Conservation (phyloP, 1,140 invertebrate genomes). For the Meloidogyne exigua region DNA sequence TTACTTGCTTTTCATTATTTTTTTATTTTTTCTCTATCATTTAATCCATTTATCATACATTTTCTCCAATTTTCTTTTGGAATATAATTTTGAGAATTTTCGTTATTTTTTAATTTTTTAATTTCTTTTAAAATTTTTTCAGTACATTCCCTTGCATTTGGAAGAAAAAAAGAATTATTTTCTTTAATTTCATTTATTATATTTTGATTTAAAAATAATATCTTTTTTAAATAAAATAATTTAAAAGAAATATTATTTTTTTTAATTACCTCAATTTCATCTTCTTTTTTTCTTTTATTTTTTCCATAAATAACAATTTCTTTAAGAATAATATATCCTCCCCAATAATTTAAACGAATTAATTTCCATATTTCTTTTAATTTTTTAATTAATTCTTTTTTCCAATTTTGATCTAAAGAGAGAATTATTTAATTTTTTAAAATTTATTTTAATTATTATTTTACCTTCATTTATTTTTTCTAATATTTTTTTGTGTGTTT, state of each 20-base stretch:
- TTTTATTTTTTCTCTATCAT: background rate
- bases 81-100: background rate
- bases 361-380: background rate
- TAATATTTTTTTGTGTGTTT: background rate
- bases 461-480: background rate
- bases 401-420: background rate
- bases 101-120: background rate
- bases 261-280: background rate
- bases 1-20: background rate
- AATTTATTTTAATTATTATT: no score
- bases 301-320: background rate
- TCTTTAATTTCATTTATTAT: background rate
- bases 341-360: background rate
- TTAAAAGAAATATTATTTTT: no score
- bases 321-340: background rate
- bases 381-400: background rate
- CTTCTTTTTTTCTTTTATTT: background rate
- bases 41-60: background rate
- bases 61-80: background rate
- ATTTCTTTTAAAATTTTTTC: background rate
- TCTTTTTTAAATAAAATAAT: background rate
- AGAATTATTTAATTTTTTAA: no score
- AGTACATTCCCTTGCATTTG: background rate
- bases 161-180: background rate
- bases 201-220: background rate